These are phyloP conservation scores for Drosophila saltans DNA, from an alignment of 1,140 invertebrate genomes.

Conservation along the genomic window DNA sequence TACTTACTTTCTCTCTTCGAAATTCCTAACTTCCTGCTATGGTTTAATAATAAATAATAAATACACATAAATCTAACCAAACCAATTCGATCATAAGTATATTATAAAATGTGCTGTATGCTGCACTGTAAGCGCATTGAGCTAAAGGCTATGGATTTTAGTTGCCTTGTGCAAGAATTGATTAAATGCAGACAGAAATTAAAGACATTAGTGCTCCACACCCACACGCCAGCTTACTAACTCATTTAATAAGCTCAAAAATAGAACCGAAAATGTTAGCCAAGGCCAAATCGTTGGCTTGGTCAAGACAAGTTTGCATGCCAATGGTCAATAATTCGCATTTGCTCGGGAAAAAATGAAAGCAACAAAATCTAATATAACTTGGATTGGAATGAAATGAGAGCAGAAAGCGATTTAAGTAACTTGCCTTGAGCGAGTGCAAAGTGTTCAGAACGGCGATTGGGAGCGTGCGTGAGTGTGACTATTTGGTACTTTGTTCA, in stretches of 20 bases:
- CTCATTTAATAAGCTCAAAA: conserved; percentile 4
- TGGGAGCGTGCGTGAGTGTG: conserved; percentile 34
- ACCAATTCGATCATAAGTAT: no score
- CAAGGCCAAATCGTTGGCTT: conserved; percentile 56
- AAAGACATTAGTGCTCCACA: conserved; percentile 19
- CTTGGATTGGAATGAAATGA: conserved; percentile 11
- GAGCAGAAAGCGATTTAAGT: conserved; percentile 51
- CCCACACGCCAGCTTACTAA: conserved; percentile 2
- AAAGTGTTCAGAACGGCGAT: conserved; percentile 50
- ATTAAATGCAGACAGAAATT: conserved; percentile 35
- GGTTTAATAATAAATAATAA: no score
- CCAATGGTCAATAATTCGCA: conserved; percentile 74
- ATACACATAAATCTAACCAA: no score
- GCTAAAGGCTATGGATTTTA: neutral
- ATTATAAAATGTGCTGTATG: no score
- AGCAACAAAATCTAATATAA: conserved; percentile 31
- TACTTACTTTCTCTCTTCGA: no score
- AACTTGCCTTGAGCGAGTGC: conserved; percentile 55
- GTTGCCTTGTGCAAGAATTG: conserved; percentile 67
- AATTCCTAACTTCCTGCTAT: no score
- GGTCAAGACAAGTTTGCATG: conserved; percentile 66
- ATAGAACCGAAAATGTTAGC: conserved; percentile 29
- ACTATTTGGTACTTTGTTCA: conserved; percentile 53
- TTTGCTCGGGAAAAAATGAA: conserved; percentile 57
- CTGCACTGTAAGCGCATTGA: no score